Percentiles rank a stretch among this genome's conserved stretches.
Evolutionary conservation across 2,797 vertebrate species (phyloP).

Genomic region (Potorous gilbertii): DNA sequence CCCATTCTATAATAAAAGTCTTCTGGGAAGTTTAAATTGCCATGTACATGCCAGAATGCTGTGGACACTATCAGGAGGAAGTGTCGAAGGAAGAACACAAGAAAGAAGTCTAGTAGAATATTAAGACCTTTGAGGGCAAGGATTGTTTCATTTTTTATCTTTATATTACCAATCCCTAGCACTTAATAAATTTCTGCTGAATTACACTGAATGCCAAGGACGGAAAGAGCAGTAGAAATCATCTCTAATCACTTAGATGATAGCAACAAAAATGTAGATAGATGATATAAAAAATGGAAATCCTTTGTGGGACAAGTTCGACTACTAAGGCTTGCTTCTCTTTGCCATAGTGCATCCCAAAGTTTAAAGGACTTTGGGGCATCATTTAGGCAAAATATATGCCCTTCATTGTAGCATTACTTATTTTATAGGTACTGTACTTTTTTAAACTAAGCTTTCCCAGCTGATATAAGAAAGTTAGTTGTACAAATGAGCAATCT

Average conservation of each 20-base stretch:
- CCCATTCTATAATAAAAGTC: background rate
- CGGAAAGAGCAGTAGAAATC: background rate
- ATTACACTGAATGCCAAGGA: background rate
- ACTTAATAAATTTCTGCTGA: background rate
- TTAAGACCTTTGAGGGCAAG: background rate
- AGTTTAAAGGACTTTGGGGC: background rate
- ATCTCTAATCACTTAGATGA: background rate
- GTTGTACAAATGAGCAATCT: background rate
- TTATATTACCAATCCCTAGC: background rate
- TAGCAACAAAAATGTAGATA: background rate
- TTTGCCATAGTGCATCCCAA: background rate
- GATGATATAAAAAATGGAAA: background rate
- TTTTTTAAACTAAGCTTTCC: background rate
- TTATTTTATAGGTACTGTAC: background rate
- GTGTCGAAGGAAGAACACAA: background rate
- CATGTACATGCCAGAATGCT: background rate
- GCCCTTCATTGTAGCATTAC: background rate
- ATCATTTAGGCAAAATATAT: background rate
- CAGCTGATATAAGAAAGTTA: background rate
- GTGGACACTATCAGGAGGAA: background rate
- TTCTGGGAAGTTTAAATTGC: background rate
- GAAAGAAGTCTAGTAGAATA: background rate
- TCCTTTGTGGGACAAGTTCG: background rate
- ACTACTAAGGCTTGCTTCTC: background rate
- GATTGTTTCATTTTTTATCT: background rate